Conservation (phyloP, 2,113 vertebrate genomes). For the Austrofundulus limnaeus region DNA sequence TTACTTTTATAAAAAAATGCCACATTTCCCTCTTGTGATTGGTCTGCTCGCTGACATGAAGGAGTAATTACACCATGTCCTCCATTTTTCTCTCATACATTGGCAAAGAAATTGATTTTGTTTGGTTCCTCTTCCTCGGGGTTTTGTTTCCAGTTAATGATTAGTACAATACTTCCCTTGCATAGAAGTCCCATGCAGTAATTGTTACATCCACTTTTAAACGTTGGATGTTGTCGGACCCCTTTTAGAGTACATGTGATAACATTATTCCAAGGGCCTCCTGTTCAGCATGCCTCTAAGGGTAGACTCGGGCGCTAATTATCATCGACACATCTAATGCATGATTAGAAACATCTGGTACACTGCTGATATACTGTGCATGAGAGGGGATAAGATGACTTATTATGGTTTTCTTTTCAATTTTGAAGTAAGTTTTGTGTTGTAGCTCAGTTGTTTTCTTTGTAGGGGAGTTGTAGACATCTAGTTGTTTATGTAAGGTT, state of each 20-base stretch:
- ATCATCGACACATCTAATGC: background rate
- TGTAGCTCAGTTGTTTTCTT: background rate
- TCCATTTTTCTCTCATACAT: background rate
- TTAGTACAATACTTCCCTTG: background rate
- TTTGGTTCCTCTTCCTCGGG: background rate
- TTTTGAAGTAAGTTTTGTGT: too few species aligned
- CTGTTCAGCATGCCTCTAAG: background rate
- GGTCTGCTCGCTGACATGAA: too few species aligned
- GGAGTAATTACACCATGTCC: background rate
- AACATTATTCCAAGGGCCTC: background rate
- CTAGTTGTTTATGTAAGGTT: too few species aligned
- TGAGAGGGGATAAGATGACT: too few species aligned
- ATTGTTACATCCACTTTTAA: background rate
- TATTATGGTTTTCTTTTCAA: too few species aligned
- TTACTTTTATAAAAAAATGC: background rate
- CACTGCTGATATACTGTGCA: background rate
- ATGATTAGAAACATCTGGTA: conserved; percentile 1
- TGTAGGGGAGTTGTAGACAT: background rate
- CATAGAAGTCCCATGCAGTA: background rate
- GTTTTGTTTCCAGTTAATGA: background rate
- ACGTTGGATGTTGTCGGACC: background rate
- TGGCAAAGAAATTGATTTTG: background rate
- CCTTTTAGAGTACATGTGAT: conserved; percentile 7
- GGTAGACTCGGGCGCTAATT: conserved; percentile 8
- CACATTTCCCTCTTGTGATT: background rate